Percentiles rank a stretch among this genome's conserved stretches.
Conservation (phyloP, 2,113 vertebrate genomes). For the Halichoerus grypus region DNA sequence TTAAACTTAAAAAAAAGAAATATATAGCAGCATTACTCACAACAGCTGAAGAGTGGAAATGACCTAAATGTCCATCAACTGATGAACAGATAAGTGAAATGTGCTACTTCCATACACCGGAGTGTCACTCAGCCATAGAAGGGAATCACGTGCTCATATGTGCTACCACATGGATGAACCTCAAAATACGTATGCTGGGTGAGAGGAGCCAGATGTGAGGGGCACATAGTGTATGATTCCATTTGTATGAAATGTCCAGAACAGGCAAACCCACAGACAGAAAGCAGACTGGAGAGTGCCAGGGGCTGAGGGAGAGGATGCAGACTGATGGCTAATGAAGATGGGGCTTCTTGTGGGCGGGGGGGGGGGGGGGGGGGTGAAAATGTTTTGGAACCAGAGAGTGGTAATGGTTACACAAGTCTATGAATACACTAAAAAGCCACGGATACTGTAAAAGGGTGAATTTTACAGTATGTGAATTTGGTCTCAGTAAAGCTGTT, state of each 20-base stretch:
- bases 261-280: not conserved
- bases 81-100: not conserved
- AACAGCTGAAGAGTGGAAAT: slow-evolving; percentile 7
- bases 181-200: not conserved
- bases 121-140: not conserved
- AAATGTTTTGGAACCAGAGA: not conserved
- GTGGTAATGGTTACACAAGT: not conserved
- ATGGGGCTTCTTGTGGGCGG: not conserved
- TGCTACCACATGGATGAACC: not conserved
- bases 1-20: not conserved
- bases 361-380: accelerated
- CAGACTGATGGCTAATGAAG: not conserved
- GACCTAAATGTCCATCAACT: not conserved
- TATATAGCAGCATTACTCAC: not conserved
- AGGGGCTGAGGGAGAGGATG: not conserved
- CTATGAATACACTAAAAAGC: not conserved
- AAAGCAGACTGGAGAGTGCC: not conserved
- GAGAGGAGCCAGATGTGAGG: not conserved
- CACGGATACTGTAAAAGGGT: not conserved
- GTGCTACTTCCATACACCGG: not conserved
- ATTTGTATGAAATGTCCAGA: not conserved
- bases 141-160: not conserved
- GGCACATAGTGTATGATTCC: not conserved
- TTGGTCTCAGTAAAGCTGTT: not conserved
- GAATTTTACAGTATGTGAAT: not conserved